phyloP scores from a whole-genome alignment of 1,140 invertebrate genomes.

The Plectrocnemia conspersa region DNA sequence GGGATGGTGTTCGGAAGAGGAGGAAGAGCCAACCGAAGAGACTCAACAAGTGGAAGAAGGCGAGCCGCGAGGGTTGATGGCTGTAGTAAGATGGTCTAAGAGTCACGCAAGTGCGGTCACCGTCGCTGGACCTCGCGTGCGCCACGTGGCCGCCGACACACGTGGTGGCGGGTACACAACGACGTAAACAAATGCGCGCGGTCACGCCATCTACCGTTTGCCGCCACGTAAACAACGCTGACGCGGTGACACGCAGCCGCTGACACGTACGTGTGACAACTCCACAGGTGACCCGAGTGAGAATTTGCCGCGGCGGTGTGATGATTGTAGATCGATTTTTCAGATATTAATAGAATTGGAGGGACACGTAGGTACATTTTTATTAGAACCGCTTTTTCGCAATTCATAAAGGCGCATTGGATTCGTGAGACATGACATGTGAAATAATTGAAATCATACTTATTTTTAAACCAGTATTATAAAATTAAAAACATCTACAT shows the following conservation, averaged over 20 bases:
- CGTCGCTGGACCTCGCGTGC: slow-evolving; percentile 17
- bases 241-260: not conserved
- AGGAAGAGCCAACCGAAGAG: not conserved
- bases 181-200: slow-evolving; percentile 5
- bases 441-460: too few relatives aligned
- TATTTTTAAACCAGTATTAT: too few relatives aligned
- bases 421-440: too few relatives aligned
- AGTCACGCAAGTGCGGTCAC: not conserved
- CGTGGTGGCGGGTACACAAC: too few relatives aligned
- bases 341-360: too few relatives aligned
- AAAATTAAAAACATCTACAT: too few relatives aligned
- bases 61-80: not conserved
- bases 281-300: not conserved
- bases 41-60: not conserved
- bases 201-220: slow-evolving; percentile 6
- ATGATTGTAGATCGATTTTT: too few relatives aligned
- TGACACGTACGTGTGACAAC: not conserved
- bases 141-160: not conserved
- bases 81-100: not conserved
- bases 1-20: not conserved
- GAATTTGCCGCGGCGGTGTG: not conserved
- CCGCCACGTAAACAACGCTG: not conserved
- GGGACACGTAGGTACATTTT: too few relatives aligned
- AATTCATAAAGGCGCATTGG: too few relatives aligned
- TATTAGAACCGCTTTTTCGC: too few relatives aligned